Evolutionary conservation across 2,797 vertebrate genomes (phyloP), one percentile per base, ranked within the genome.

Genomic region (Corythornis leucogaster): DNA sequence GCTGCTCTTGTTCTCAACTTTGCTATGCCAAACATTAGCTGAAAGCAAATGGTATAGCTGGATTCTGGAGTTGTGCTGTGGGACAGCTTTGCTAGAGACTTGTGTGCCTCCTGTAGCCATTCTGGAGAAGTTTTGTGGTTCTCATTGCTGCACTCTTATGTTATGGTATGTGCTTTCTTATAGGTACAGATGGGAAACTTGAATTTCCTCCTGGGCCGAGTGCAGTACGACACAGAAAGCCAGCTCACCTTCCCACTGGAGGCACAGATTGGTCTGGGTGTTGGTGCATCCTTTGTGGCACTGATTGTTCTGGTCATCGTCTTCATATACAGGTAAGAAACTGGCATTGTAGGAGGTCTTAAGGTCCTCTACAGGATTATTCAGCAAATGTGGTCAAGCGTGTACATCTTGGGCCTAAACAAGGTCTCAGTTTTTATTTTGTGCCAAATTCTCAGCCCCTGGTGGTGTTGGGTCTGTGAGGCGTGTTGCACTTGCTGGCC

Each of bases 131-230:
- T 30, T 22, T 17, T 48, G 13, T 45, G 75, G n/a, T 6, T 80
- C 69, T 83, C 22, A 9, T 19, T 79, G 45, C 58, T 69, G 46
- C 16, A 5, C 58, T 35, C n/a, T 62, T 31, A 5, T n/a, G 5
- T 81, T 1, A 0, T 22, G 35, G 28, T 38, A 38, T 22, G 1
- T 64, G 22, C 83, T 85, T 89, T 58, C 28, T 11, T 55, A 38
- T 95, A 99, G 99, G 99, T 99, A 35, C 98, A 98, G 93, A 99
- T 99, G 98, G 99, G 99, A 42, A 99, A 99, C 96, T 97, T 99
- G 87, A 98, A 98, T 96, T 99, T 99, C 95, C 98, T 98, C 35
- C 97, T 99, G 86, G 99, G 99, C 15, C 98, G 98, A 5, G 99
- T 99, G 80, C 98, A 99, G 93, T 99, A 99, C 1, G 99, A 99